These are phyloP conservation scores for Laodelphax striatellus DNA, from an alignment of 1,140 invertebrate genomes.

Conservation along the genomic window DNA sequence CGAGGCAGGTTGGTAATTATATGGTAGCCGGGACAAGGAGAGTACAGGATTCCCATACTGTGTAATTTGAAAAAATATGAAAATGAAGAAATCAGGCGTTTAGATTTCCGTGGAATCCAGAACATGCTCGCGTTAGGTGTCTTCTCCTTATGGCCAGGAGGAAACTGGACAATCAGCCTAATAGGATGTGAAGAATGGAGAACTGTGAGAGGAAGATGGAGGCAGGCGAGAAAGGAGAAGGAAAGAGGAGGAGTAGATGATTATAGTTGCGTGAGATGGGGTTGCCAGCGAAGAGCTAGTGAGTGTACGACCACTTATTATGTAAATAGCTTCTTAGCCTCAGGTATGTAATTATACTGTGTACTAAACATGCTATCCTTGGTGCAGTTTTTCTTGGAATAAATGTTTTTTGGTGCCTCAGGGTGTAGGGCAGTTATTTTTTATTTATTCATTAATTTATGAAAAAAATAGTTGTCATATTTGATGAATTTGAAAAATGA, in stretches of 20 bases:
- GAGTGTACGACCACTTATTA: background rate
- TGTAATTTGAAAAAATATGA: too few relatives aligned
- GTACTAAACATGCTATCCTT: background rate
- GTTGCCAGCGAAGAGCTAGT: background rate
- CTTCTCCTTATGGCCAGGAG: background rate
- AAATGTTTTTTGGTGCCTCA: too few relatives aligned
- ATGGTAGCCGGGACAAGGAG: too few relatives aligned
- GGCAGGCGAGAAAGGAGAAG: background rate
- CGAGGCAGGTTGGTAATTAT: too few relatives aligned
- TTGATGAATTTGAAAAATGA: too few relatives aligned
- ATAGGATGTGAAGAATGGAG: background rate
- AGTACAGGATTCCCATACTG: too few relatives aligned
- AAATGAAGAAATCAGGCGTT: background rate
- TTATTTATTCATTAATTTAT: too few relatives aligned
- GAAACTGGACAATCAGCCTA: background rate
- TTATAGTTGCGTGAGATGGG: background rate
- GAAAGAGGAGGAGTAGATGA: conserved; percentile 1
- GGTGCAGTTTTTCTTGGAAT: too few relatives aligned
- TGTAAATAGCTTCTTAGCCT: conserved; percentile 1
- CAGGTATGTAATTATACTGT: background rate
- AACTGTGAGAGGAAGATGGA: conserved; percentile 1
- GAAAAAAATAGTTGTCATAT: too few relatives aligned
- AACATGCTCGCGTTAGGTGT: background rate
- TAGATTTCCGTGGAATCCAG: background rate
- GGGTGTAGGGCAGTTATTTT: too few relatives aligned